These are phyloP conservation scores for Sebastes itinus DNA, from an alignment of 2,797 vertebrate genomes.

Conservation along the genomic window DNA sequence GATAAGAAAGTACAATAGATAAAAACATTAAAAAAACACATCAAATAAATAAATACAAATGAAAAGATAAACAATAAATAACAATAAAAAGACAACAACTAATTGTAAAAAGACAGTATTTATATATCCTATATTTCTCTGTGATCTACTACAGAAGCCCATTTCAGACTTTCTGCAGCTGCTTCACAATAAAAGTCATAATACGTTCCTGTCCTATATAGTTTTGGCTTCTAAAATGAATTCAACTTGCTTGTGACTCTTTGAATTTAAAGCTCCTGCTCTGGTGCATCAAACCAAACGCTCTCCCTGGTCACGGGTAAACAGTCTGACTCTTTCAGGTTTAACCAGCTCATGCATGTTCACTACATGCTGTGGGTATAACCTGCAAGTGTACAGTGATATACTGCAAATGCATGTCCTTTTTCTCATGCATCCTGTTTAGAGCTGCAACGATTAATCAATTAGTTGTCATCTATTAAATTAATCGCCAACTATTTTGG, in stretches of 20 bases:
- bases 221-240: constrained; percentile 2
- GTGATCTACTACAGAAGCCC: too few species aligned
- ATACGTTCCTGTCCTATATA: background rate
- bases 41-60: too few species aligned
- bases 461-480: too few species aligned
- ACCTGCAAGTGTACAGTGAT: background rate
- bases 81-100: background rate
- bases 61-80: too few species aligned
- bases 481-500: too few species aligned
- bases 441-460: too few species aligned
- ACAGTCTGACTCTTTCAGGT: background rate
- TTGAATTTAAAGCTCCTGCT: background rate
- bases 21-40: too few species aligned
- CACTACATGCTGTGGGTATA: background rate
- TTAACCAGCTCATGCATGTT: background rate
- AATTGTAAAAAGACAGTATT: background rate
- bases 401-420: background rate
- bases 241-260: background rate
- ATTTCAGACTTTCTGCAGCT: background rate
- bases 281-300: background rate
- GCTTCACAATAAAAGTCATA: background rate
- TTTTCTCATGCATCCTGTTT: background rate
- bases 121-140: background rate
- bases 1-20: too few species aligned
- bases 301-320: background rate